Evolutionary conservation across 1,140 invertebrate species (phyloP), one percentile per base, ranked within the genome.

Genomic region (Lethrus apterus): DNA sequence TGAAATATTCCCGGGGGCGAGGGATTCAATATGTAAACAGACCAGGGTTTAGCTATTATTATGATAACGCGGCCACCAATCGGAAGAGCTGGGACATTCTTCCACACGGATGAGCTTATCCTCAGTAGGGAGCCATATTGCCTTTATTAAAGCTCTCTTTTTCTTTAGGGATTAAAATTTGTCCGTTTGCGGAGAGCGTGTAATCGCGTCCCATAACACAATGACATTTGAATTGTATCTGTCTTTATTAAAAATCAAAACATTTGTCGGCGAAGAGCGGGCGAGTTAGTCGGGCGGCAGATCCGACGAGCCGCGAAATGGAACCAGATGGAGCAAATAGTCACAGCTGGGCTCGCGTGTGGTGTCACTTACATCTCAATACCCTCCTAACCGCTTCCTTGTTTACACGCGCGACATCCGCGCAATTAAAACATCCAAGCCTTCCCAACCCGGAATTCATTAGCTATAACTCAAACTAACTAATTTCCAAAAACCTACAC

Each of bases 291-390:
- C 40, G 50, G 34, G 38, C 38, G 29, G 34, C 32, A 20, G 29
- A 48, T n/a, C 18, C 54, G 51, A 21, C 50, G 50, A 54, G 46
- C 57, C 56, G 58, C 58, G 55, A 58, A 60, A 56, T 58, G 52
- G 52, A 50, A 58, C 56, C 53, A 60, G 54, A 60, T 60, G 56
- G 55, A 60, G 56, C 56, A 60, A 60, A 60, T 56, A 60, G 48
- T 54, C 53, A 45, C 58, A 60, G 58, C 58, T 60, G 58, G 56
- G 50, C 40, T 43, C 56, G 45, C 40, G 45, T 26, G n/a, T 31
- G 47, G 54, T 56, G 52, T 58, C 58, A 52, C 54, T 58, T 51
- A 58, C 56, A 51, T 52, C 55, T 51, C 50, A 52, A 59, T 56
- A 55, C 34, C 38, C 44, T 44, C 8, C 44, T 43, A 44, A 45